Evolutionary conservation across 2,113 vertebrate genomes (phyloP), one percentile per base, ranked within the genome.

Genomic region (Hucho hucho): DNA sequence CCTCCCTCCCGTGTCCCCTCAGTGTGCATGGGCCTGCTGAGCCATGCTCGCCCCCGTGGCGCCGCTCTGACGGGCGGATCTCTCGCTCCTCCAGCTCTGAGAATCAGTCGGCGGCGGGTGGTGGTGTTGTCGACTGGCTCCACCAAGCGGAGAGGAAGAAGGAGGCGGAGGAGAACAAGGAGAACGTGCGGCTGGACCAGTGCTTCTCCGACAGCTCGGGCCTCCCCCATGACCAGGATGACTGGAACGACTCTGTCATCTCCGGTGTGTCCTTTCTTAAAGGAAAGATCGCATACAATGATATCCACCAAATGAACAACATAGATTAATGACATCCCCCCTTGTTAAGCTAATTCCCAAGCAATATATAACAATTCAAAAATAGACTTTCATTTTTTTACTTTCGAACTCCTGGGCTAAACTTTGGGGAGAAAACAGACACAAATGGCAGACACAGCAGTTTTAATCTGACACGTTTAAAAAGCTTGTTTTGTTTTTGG

Each of bases 111-210:
- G 77, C 70, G 18, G 65, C 29, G 3, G 65, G 65, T 86, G 12
- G 83, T 84, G 24, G 22, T 3, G 1, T 24, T 72, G 87, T 84
- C 0, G 84, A 91, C 84, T 92, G 91, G 91, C 87, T 89, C 81
- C 65, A 89, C 83, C 86, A 87, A 0, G 79, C 88, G 2, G 95
- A 95, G 83, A 88, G 81, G 81, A 94, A 90, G 47, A 95, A 95
- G 78, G 97, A 97, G 83, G 95, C 94, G 0, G 97, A 98, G 86
- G 97, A 99, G 92, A 97, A 99, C 89, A 99, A 99, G 90, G 97
- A 99, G 92, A 99, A 99, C 77, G 70, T 98, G 91, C 91, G 95
- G 70, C 87, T 95, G 93, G 94, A 92, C 84, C 90, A 95, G 2
- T 96, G 95, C 77, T 94, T 96, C 90, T 93, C 93, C 74, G 96